These are phyloP conservation scores for Eupithecia tripunctaria DNA, from an alignment of 2,888 invertebrate species.

Conservation along the genomic window DNA sequence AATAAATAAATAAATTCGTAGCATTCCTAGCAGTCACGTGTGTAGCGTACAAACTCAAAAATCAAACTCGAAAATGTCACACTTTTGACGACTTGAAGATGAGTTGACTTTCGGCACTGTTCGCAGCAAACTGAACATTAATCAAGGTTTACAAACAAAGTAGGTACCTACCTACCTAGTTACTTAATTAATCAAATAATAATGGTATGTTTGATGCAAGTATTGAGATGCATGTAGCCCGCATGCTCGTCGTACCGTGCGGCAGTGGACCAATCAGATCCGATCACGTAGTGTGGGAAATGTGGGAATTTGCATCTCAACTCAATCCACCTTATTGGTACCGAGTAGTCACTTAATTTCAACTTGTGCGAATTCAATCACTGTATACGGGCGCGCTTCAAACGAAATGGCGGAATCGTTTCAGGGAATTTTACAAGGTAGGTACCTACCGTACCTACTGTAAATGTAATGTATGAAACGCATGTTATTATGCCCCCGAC, in stretches of 20 bases:
- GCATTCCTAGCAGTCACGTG: too few relatives aligned
- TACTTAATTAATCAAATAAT: too few relatives aligned
- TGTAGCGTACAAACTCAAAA: too few relatives aligned
- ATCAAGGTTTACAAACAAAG: not conserved
- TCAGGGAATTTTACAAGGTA: not conserved
- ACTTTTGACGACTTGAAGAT: too few relatives aligned
- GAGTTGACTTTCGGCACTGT: not conserved
- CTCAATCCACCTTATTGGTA: constrained; percentile 15
- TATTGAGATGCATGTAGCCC: constrained; percentile 10
- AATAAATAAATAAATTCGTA: too few relatives aligned
- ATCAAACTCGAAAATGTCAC: too few relatives aligned
- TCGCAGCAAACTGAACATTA: not conserved
- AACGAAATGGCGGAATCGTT: not conserved
- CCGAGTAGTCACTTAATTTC: constrained; percentile 16
- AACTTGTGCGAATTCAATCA: not conserved
- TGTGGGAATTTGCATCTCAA: constrained; percentile 25
- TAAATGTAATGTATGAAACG: not conserved
- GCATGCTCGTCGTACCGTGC: constrained; percentile 18
- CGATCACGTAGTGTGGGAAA: constrained; percentile 11
- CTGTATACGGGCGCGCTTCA: not conserved
- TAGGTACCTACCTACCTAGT: too few relatives aligned
- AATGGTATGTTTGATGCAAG: not conserved
- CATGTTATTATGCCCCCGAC: not conserved
- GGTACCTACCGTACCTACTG: not conserved
- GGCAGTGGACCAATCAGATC: constrained; percentile 24